Conservation (phyloP, 2,113 vertebrate genomes). For the Phycodurus eques region DNA sequence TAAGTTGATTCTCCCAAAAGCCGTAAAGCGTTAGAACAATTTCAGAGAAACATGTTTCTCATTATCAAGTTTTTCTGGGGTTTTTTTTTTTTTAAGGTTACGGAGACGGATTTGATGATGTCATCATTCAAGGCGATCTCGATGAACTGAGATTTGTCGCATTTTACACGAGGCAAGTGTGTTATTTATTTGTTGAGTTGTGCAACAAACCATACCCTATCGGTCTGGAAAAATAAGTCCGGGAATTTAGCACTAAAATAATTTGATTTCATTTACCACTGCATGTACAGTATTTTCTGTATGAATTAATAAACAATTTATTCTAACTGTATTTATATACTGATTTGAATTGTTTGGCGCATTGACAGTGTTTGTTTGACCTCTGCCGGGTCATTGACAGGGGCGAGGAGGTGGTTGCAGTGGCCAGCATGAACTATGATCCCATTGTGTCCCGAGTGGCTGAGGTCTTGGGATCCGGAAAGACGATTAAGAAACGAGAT, state of each 20-base stretch:
- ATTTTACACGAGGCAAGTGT: slow-evolving; percentile 90
- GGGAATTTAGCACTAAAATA: no score
- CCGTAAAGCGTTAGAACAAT: slow-evolving; percentile 1
- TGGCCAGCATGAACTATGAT: slow-evolving; percentile 98
- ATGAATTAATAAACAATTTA: no score
- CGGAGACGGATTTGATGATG: slow-evolving; percentile 94
- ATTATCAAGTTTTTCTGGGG: no score
- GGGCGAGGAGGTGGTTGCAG: slow-evolving; percentile 92
- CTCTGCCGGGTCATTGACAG: slow-evolving; percentile 57
- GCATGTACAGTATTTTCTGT: background rate
- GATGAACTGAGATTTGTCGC: slow-evolving; percentile 96
- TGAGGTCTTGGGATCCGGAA: slow-evolving; percentile 89
- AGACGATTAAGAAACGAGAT: slow-evolving; percentile 90
- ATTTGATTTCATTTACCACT: background rate
- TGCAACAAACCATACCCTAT: background rate
- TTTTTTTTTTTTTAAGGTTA: slow-evolving; percentile 75
- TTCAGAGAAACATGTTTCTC: background rate
- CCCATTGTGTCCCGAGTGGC: slow-evolving; percentile 95
- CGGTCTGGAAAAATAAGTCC: background rate
- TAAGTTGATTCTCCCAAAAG: slow-evolving; percentile 43
- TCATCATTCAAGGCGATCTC: slow-evolving; percentile 95
- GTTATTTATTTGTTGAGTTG: no score
- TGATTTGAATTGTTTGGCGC: background rate
- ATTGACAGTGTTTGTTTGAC: background rate
- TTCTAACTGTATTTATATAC: background rate